Evolutionary conservation across 1,140 invertebrate species (phyloP), one percentile per base, ranked within the genome.

Genomic region (Lepidurus packardi): DNA sequence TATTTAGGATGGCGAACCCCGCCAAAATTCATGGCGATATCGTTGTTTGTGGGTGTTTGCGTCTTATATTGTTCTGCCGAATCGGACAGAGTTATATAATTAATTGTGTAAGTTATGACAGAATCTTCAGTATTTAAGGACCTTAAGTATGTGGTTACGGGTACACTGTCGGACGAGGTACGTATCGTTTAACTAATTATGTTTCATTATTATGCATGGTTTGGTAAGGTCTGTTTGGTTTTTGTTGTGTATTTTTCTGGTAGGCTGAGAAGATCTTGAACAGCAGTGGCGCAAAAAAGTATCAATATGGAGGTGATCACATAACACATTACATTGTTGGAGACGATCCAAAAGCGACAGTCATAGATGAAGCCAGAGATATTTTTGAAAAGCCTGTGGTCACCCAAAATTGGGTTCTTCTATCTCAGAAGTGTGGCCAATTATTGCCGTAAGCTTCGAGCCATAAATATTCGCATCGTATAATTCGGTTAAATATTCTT

Each of bases 341-440:
- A 53, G 88, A 89, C 80, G 90, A 93, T 86, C 89, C 91, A 74
- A 88, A 90, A 80, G 92, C 94, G 84, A 91, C 89, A 83, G 92
- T 93, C 85, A 88, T 95, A 75, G 89, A 88, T 78, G 94, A 94
- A 85, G 94, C 94, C 10, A 92, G 91, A 84, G 94, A 97, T 82
- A 86, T 97, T 1, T 97, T 95, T 87, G 94, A 97, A 84, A 91
- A 95, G 73, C 93, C 94, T 77, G 93, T 93, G 80, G 92, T 96
- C 65, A 91, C 90, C 65, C 90, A 92, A 83, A 89, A 91, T 81
- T 97, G 94, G 95, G 91, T 97, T 78, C 82, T 90, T 34, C 88
- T 91, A 78, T 94, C 92, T 77, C 86, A 87, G 11, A 89, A 89
- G 83, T 90, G 90, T 83, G 88, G 87, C 76, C 89, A 88, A 82